Percentiles rank a stretch among this genome's conserved stretches.
Evolutionary conservation across 35 echinoderm and acorn worm genomes (phyloP).

Genomic region (Chiridota heheva): DNA sequence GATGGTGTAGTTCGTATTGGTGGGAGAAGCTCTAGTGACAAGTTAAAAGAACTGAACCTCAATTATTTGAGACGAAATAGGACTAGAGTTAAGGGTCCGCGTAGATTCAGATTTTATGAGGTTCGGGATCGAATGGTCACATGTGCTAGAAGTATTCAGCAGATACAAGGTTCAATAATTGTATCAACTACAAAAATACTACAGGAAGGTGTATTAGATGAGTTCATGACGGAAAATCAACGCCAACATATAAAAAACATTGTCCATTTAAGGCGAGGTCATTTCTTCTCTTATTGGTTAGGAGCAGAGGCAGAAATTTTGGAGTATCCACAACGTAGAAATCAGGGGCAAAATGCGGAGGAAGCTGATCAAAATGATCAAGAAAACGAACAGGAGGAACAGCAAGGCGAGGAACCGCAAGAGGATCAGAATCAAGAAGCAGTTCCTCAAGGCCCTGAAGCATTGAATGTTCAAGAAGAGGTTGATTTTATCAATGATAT

Average conservation of each 20-base stretch:
- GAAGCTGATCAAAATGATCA: constrained; percentile 33
- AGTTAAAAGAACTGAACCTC: constrained; percentile 67
- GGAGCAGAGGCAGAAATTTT: constrained; percentile 9
- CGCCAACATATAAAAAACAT: constrained; percentile 13
- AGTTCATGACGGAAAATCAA: constrained; percentile 26
- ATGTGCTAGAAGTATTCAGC: constrained; percentile 26
- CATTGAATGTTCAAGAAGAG: constrained; percentile 58
- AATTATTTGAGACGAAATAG: constrained; percentile 31
- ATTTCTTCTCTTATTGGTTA: constrained; percentile 12
- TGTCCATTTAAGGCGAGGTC: neutral
- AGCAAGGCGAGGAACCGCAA: neutral
- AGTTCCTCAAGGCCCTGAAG: too few relatives aligned
- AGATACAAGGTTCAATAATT: constrained; percentile 20
- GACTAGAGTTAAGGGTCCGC: neutral
- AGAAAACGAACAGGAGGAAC: neutral
- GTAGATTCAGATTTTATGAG: constrained; percentile 15
- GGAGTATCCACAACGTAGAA: neutral
- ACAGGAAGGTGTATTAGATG: constrained; percentile 12
- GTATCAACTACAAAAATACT: constrained; percentile 19
- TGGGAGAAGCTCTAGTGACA: constrained; percentile 78
- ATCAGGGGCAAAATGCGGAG: neutral
- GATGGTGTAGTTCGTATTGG: constrained; percentile 80
- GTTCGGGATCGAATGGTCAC: constrained; percentile 16
- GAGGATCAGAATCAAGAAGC: neutral
- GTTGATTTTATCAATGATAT: constrained; percentile 46